These are phyloP conservation scores for Ictalurus furcatus DNA, from an alignment of 2,113 vertebrate species.

Conservation along the genomic window DNA sequence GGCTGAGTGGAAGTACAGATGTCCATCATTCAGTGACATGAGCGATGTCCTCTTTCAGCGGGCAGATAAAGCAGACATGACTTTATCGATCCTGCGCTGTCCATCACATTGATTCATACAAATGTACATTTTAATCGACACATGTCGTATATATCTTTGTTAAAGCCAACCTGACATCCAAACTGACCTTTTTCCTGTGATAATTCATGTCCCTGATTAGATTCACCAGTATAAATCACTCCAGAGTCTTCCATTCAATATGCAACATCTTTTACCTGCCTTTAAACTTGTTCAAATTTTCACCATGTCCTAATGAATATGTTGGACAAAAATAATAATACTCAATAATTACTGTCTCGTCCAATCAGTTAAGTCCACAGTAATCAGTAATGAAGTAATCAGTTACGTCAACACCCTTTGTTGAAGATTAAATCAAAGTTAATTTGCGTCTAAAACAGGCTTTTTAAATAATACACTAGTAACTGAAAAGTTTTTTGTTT, in stretches of 20 bases:
- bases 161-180: background rate
- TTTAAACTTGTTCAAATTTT: background rate
- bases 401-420: background rate
- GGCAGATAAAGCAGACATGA: slow-evolving; percentile 12
- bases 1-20: background rate
- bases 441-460: background rate
- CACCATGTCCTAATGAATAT: background rate
- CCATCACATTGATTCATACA: slow-evolving; percentile 8
- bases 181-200: background rate
- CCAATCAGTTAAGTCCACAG: background rate
- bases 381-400: no score
- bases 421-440: background rate
- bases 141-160: background rate
- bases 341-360: background rate
- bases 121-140: background rate
- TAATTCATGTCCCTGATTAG: background rate
- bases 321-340: background rate
- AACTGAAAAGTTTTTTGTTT: background rate
- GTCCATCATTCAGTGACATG: slow-evolving; percentile 29
- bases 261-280: background rate
- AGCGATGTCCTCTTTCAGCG: slow-evolving; percentile 2
- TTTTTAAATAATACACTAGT: background rate
- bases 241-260: background rate
- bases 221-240: background rate
- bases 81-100: background rate